Evolutionary conservation across 2,113 vertebrate genomes (phyloP).

Genomic region (Murina feae): DNA sequence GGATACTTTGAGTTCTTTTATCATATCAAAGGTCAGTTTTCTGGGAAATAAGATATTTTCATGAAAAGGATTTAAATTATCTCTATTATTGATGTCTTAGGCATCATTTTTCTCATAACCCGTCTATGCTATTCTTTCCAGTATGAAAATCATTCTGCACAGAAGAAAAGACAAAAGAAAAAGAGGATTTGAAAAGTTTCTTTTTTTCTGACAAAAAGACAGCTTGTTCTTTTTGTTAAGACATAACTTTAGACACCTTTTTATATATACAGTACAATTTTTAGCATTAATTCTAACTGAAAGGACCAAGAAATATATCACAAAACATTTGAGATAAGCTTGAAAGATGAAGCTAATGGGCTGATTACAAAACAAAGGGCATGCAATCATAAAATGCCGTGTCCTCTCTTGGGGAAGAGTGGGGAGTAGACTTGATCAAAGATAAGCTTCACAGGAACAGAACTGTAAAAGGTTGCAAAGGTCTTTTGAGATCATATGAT

Average conservation of each 20-base stretch:
- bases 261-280: neutral
- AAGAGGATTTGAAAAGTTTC: neutral
- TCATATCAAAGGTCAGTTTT: neutral
- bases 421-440: neutral
- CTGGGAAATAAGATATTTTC: neutral
- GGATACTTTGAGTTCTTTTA: neutral
- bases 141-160: neutral
- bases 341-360: neutral
- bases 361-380: neutral
- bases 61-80: neutral
- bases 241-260: neutral
- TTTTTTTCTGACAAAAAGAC: neutral
- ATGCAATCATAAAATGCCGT: neutral
- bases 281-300: neutral
- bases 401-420: neutral
- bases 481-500: neutral
- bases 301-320: neutral
- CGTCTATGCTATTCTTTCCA: neutral
- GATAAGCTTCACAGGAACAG: neutral
- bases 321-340: neutral
- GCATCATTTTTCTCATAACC: neutral
- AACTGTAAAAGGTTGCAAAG: neutral
- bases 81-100: neutral
- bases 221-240: neutral
- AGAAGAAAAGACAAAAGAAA: neutral